A percentile compares a stretch with the other conserved stretches of the same genome.
These are phyloP conservation scores for Gnathonemus longibarbis DNA, from an alignment of 2,113 vertebrate genomes.

Conservation along the genomic window DNA sequence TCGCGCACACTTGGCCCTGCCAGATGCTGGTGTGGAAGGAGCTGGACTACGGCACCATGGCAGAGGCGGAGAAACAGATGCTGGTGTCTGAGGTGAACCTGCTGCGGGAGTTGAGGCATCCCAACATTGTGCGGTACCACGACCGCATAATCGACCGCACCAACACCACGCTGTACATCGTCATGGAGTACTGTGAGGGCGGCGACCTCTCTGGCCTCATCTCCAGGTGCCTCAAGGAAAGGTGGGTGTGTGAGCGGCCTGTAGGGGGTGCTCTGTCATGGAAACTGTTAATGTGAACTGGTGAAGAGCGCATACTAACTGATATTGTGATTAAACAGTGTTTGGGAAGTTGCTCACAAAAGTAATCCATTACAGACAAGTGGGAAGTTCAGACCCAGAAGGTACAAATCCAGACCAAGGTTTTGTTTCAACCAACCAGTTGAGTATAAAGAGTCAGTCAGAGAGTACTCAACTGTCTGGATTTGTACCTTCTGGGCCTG, in stretches of 20 bases:
- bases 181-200: conserved; percentile 94
- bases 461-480: no score
- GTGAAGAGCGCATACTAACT: not conserved
- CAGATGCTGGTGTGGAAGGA: conserved; percentile 95
- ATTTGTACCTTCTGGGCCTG: no score
- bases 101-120: conserved; percentile 84
- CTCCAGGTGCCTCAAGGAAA: conserved; percentile 72
- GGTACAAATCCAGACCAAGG: no score
- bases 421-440: no score
- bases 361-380: no score
- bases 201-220: conserved; percentile 87
- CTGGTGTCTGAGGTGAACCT: conserved; percentile 94
- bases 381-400: no score
- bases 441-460: no score
- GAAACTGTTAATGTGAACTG: not conserved
- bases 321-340: not conserved
- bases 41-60: conserved; percentile 89
- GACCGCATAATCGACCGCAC: conserved; percentile 87
- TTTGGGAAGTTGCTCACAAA: no score
- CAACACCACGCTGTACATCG: conserved; percentile 82
- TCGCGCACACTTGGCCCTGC: not conserved
- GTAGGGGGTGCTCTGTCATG: not conserved
- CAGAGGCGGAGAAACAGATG: conserved; percentile 89
- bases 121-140: conserved; percentile 88
- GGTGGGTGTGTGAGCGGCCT: conserved; percentile 46